phyloP scores from a whole-genome alignment of 1,140 invertebrate species.

The Drosophila melanica region DNA sequence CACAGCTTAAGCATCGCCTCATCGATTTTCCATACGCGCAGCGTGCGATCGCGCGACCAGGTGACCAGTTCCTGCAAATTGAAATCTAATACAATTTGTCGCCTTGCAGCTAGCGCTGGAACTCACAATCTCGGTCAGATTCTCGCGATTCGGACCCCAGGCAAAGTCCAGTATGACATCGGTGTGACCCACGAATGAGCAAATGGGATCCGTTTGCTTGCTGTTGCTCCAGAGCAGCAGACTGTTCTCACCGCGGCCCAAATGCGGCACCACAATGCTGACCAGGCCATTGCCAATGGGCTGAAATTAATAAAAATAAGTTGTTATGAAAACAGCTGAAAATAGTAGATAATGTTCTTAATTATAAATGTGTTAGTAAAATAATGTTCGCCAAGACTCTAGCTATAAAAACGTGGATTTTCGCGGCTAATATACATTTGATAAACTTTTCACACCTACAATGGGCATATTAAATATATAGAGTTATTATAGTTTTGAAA shows the following conservation, averaged over 20 bases:
- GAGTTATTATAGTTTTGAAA: no score
- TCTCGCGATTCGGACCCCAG: slow-evolving; percentile 89
- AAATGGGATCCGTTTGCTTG: slow-evolving; percentile 89
- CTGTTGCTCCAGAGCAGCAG: slow-evolving; percentile 92
- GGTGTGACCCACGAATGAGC: slow-evolving; percentile 95
- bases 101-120: background rate
- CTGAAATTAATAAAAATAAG: slow-evolving; percentile 82
- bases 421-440: no score
- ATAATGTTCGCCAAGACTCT: no score
- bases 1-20: slow-evolving; percentile 91
- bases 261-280: slow-evolving; percentile 93
- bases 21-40: slow-evolving; percentile 96
- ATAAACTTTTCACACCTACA: no score
- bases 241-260: slow-evolving; percentile 91
- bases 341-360: no score
- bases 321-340: no score
- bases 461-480: no score
- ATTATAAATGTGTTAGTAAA: no score
- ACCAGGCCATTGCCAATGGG: slow-evolving; percentile 96
- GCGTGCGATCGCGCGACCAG: slow-evolving; percentile 96
- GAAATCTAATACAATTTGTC: background rate
- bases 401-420: background rate
- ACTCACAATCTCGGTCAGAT: slow-evolving; percentile 70
- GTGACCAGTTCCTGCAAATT: slow-evolving; percentile 93
- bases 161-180: slow-evolving; percentile 98